These are phyloP conservation scores for Eristalinus sepulchralis DNA, from an alignment of 2,888 invertebrate species.

Conservation along the genomic window DNA sequence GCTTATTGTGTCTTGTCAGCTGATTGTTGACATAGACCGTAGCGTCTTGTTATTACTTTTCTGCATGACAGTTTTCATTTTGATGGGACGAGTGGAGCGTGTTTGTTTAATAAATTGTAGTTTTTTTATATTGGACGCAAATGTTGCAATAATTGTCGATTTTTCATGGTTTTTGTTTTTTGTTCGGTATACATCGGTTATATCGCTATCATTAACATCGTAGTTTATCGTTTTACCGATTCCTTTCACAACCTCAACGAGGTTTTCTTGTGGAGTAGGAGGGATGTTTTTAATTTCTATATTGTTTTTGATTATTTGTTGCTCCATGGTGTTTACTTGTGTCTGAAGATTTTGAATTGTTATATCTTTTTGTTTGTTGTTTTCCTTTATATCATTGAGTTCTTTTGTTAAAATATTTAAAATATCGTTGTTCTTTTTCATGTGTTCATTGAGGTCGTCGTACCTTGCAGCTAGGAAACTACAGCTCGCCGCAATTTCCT, in stretches of 20 bases:
- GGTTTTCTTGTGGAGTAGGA: not conserved
- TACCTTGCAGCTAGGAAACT: not conserved
- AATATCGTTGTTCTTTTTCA: conserved; percentile 9
- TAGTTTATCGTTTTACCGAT: not conserved
- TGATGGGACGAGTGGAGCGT: not conserved
- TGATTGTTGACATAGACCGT: conserved; percentile 28
- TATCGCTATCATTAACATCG: too few relatives aligned
- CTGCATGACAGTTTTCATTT: not conserved
- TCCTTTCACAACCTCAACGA: not conserved
- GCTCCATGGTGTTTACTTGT: not conserved
- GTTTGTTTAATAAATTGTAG: not conserved
- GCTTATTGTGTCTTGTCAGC: conserved; percentile 11
- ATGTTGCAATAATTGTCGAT: not conserved
- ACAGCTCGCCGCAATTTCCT: not conserved
- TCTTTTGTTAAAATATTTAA: not conserved
- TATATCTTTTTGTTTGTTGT: not conserved
- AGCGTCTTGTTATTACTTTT: not conserved
- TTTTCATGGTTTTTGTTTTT: not conserved
- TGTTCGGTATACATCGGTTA: not conserved
- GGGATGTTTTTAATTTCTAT: not conserved
- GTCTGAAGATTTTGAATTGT: not conserved
- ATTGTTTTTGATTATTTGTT: not conserved
- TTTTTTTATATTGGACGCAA: not conserved
- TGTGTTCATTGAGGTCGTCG: not conserved
- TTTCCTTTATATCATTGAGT: not conserved